Evolutionary conservation across 2,797 vertebrate genomes (phyloP).

Genomic region (Bucorvus abyssinicus): DNA sequence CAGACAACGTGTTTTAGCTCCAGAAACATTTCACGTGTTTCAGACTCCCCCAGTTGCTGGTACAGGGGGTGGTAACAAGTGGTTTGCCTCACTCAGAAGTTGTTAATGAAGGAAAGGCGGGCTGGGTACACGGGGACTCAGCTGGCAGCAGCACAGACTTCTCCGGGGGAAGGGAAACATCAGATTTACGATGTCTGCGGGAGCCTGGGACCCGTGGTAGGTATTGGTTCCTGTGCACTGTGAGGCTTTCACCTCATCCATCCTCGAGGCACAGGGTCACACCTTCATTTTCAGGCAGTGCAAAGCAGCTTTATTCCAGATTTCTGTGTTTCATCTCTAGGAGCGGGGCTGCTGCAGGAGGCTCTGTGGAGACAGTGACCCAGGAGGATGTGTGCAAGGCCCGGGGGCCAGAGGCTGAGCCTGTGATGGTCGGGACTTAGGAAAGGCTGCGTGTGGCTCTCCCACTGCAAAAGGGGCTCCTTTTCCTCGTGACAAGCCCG

Average conservation of each 20-base stretch:
- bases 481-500: background rate
- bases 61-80: background rate
- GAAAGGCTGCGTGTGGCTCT: background rate
- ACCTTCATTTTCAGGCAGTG: background rate
- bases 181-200: background rate
- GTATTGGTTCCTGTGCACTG: background rate
- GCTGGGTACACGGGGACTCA: background rate
- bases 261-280: rapidly evolving
- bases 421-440: background rate
- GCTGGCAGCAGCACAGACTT: background rate
- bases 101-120: background rate
- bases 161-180: background rate
- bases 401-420: background rate
- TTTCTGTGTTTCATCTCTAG: background rate
- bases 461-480: background rate
- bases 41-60: background rate
- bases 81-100: background rate
- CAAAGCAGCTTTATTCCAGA: background rate
- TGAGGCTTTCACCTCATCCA: background rate
- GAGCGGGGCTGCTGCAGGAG: background rate
- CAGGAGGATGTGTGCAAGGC: background rate
- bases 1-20: background rate
- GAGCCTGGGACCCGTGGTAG: background rate
- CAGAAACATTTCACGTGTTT: background rate
- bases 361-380: background rate